Evolutionary conservation across 2,888 invertebrate species (phyloP).

Genomic region (Corbicula japonica): DNA sequence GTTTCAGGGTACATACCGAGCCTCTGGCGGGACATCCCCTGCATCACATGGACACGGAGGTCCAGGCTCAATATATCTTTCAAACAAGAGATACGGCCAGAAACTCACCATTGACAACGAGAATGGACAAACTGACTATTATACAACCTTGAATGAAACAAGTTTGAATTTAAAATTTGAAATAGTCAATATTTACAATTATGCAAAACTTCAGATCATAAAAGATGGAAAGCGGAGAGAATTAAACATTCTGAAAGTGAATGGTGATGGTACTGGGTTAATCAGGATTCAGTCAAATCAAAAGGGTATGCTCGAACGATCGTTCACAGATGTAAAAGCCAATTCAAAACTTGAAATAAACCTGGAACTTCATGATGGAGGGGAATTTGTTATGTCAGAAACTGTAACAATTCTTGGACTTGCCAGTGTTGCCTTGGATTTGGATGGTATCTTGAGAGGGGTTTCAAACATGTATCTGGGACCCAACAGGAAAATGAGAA

Average conservation of each 20-base stretch:
- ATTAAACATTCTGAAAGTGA: constrained; percentile 72
- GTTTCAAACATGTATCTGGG: constrained; percentile 74
- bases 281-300: constrained; percentile 73
- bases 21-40: constrained; percentile 69
- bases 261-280: constrained; percentile 79
- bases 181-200: constrained; percentile 71
- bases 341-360: constrained; percentile 77
- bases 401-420: constrained; percentile 75
- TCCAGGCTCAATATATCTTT: constrained; percentile 76
- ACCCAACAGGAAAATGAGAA: constrained; percentile 69
- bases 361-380: constrained; percentile 78
- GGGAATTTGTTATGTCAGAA: constrained; percentile 78
- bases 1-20: constrained; percentile 67
- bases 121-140: constrained; percentile 73
- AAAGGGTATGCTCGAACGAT: constrained; percentile 74
- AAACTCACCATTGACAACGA: constrained; percentile 75
- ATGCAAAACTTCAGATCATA: constrained; percentile 75
- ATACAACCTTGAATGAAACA: constrained; percentile 73
- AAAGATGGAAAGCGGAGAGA: constrained; percentile 64
- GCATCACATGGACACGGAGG: constrained; percentile 72
- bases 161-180: constrained; percentile 66
- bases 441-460: constrained; percentile 75
- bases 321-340: constrained; percentile 51
- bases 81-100: constrained; percentile 59
- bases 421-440: constrained; percentile 72